A percentile compares a stretch with the other conserved stretches of the same genome.
Conservation (phyloP, 92 coral and sea anemone species). For the Scolanthus callimorphus region DNA sequence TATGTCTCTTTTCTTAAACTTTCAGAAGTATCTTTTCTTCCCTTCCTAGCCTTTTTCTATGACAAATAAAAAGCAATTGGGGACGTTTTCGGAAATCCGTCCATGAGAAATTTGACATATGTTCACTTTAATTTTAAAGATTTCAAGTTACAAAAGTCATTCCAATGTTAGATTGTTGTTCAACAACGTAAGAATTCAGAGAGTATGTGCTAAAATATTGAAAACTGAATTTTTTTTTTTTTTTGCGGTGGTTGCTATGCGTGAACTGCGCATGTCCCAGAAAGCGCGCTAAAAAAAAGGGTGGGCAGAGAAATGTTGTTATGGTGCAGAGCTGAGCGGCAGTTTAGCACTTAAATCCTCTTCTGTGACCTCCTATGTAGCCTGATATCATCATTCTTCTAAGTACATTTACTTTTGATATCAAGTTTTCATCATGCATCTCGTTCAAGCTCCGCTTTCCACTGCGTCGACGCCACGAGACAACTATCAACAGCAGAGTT, state of each 20-base stretch:
- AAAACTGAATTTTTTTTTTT: neutral
- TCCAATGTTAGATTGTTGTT: no score
- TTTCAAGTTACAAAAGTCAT: no score
- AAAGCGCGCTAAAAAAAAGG: neutral
- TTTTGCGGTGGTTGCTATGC: neutral
- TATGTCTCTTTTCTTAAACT: no score
- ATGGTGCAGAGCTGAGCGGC: neutral
- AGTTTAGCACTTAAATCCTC: neutral
- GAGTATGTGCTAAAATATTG: no score
- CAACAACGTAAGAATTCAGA: no score
- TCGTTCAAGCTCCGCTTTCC: constrained; percentile 84
- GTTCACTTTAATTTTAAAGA: no score
- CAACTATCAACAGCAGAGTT: constrained; percentile 18
- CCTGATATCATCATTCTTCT: neutral
- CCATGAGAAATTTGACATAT: no score
- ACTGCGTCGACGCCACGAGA: constrained; percentile 74
- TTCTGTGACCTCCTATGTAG: neutral
- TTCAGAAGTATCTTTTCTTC: no score
- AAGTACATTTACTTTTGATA: neutral
- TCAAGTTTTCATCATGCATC: constrained; percentile 60
- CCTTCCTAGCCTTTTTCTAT: no score
- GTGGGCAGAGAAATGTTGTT: neutral
- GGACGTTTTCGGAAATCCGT: no score
- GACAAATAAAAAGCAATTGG: no score
- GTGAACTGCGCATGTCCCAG: neutral